phyloP scores from a whole-genome alignment of 2,888 invertebrate genomes.

The Euproctis similis region DNA sequence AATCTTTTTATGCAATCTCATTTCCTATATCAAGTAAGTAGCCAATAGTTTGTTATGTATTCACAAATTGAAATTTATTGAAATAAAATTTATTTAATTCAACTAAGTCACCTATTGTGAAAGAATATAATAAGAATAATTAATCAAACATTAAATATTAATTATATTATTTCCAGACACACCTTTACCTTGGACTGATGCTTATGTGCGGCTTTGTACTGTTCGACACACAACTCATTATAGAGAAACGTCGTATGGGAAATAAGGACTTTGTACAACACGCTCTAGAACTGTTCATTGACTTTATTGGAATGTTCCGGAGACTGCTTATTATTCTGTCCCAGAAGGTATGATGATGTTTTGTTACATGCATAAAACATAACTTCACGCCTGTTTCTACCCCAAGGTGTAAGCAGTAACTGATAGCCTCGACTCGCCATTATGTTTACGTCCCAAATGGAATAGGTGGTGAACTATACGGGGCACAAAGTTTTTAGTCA shows the following conservation, averaged over 20 bases:
- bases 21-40: slow-evolving; percentile 83
- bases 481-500: no score
- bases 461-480: no score
- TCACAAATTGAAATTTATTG: no score
- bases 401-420: no score
- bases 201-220: slow-evolving; percentile 96
- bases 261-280: slow-evolving; percentile 95
- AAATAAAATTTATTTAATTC: not conserved
- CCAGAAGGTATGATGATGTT: slow-evolving; percentile 81
- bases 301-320: slow-evolving; percentile 95
- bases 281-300: slow-evolving; percentile 94
- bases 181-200: slow-evolving; percentile 90
- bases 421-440: no score
- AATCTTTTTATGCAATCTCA: slow-evolving; percentile 92
- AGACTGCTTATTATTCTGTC: slow-evolving; percentile 92
- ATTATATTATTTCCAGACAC: slow-evolving; percentile 73
- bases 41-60: not conserved
- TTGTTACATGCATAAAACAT: not conserved
- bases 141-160: slow-evolving; percentile 1
- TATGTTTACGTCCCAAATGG: no score
- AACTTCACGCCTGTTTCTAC: no score
- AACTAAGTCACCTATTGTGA: not conserved
- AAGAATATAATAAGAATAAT: not conserved
- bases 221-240: slow-evolving; percentile 97
- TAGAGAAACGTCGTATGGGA: slow-evolving; percentile 93